Percentiles rank a stretch among this genome's conserved stretches.
These are phyloP conservation scores for Lasioglossum marginatum DNA, from an alignment of 2,888 invertebrate species.

Conservation along the genomic window DNA sequence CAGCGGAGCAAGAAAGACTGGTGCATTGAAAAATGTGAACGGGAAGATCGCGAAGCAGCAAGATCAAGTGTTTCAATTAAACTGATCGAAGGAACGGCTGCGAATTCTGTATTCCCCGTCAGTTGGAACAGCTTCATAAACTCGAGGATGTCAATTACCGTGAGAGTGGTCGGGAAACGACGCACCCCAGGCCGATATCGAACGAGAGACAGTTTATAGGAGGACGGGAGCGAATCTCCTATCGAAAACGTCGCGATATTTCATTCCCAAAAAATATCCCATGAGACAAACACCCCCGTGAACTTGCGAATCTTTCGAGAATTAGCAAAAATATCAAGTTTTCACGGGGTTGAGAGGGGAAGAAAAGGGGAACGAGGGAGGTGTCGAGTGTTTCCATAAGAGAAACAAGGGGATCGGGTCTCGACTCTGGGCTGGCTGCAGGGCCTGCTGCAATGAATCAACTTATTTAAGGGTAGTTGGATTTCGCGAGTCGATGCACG, in stretches of 20 bases:
- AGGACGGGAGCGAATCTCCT: constrained; percentile 35
- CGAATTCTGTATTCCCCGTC: constrained; percentile 32
- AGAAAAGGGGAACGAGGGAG: constrained; percentile 23
- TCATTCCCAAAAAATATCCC: constrained; percentile 26
- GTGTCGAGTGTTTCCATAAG: constrained; percentile 39
- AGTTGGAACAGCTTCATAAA: constrained; percentile 44
- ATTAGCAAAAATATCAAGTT: constrained; percentile 29
- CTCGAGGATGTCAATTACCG: constrained; percentile 47
- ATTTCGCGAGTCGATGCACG: constrained; percentile 84
- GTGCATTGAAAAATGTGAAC: background rate
- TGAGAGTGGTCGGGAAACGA: constrained; percentile 27
- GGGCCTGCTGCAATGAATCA: constrained; percentile 82
- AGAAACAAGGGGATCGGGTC: constrained; percentile 27
- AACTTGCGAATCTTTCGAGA: constrained; percentile 22
- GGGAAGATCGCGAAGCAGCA: background rate
- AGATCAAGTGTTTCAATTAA: constrained; percentile 41
- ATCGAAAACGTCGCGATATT: constrained; percentile 51
- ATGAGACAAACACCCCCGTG: background rate
- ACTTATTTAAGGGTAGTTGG: constrained; percentile 84
- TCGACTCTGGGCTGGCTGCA: constrained; percentile 68
- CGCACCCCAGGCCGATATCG: constrained; percentile 17
- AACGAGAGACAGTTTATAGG: constrained; percentile 39
- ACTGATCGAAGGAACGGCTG: constrained; percentile 28
- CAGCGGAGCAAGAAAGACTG: background rate
- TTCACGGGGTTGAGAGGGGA: background rate